Conservation (phyloP, 2,797 vertebrate species). For the Siniperca obscura region DNA sequence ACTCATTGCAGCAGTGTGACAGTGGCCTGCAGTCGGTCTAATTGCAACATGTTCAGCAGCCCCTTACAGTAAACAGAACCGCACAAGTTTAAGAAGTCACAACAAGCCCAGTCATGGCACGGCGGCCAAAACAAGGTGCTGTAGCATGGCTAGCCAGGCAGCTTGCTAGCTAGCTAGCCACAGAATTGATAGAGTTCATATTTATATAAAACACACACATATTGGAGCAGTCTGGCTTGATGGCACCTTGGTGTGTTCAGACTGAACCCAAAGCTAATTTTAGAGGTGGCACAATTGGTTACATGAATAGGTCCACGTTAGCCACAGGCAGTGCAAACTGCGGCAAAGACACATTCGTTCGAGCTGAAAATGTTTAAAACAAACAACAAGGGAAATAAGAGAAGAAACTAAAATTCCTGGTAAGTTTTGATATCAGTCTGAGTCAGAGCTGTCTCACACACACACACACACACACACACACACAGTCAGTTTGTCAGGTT, state of each 20-base stretch:
- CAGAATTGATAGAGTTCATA: background rate
- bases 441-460: slow-evolving; percentile 20
- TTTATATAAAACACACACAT: too few relatives aligned
- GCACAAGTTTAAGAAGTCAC: background rate
- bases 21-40: background rate
- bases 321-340: background rate
- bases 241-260: background rate
- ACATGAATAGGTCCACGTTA: background rate
- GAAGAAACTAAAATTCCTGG: background rate
- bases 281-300: background rate
- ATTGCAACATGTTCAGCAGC: background rate
- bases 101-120: background rate
- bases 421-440: background rate
- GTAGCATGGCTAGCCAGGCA: too few relatives aligned
- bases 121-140: background rate
- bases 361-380: background rate
- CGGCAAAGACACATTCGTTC: background rate
- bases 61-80: background rate
- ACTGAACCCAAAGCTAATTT: background rate
- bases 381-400: background rate
- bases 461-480: background rate
- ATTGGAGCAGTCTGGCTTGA: background rate
- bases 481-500: slow-evolving; percentile 8
- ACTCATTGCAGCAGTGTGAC: background rate
- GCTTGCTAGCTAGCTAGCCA: background rate